A percentile compares a stretch with the other conserved stretches of the same genome.
Evolutionary conservation across 2,888 invertebrate genomes (phyloP).

Genomic region (Altica lythri): DNA sequence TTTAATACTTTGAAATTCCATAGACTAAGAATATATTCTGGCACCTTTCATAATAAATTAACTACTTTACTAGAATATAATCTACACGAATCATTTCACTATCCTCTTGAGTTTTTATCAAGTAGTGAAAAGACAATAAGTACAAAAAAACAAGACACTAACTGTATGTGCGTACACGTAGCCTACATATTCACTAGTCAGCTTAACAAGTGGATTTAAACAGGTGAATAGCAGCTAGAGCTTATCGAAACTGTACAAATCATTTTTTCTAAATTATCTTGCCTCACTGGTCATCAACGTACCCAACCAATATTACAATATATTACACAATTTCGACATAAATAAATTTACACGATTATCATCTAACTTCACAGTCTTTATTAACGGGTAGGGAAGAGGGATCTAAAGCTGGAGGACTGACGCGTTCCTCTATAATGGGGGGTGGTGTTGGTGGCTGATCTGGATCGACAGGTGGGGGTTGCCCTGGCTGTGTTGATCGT

Average conservation of each 20-base stretch:
- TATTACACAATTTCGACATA: slow-evolving; percentile 48
- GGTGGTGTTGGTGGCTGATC: slow-evolving; percentile 35
- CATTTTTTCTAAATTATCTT: slow-evolving; percentile 45
- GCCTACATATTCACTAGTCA: slow-evolving; percentile 51
- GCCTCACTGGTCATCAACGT: slow-evolving; percentile 49
- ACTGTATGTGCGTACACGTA: slow-evolving; percentile 35
- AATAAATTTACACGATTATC: slow-evolving; percentile 63
- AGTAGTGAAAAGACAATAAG: too few relatives aligned
- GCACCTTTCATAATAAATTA: too few relatives aligned
- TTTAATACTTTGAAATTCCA: too few relatives aligned
- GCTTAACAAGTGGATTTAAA: slow-evolving; percentile 54
- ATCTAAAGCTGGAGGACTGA: background rate
- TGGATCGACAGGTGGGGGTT: slow-evolving; percentile 46
- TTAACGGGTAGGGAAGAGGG: slow-evolving; percentile 30
- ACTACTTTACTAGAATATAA: too few relatives aligned
- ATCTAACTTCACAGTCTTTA: slow-evolving; percentile 88
- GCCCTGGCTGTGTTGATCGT: slow-evolving; percentile 48
- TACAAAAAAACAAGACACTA: slow-evolving; percentile 1
- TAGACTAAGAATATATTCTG: too few relatives aligned
- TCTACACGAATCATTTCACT: too few relatives aligned
- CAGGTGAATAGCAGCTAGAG: slow-evolving; percentile 50
- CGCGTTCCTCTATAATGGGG: slow-evolving; percentile 1
- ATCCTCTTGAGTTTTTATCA: too few relatives aligned
- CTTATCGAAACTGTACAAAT: slow-evolving; percentile 21
- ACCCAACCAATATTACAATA: slow-evolving; percentile 36